Evolutionary conservation across 1,140 invertebrate genomes (phyloP), one percentile per base, ranked within the genome.

Genomic region (Venturia canescens): DNA sequence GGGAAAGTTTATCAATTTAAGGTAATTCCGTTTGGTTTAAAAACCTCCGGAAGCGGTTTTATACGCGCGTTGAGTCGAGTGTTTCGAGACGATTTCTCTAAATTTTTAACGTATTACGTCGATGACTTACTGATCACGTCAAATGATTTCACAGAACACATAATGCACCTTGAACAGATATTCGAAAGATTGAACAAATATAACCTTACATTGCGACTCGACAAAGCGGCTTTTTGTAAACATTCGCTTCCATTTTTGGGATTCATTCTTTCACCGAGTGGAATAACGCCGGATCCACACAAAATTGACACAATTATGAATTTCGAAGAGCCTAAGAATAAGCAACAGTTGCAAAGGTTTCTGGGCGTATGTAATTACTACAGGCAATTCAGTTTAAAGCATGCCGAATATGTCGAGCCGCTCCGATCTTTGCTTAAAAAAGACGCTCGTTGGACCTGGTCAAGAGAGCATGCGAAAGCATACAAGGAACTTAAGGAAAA

Each of bases 91-190:
- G 38, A 71, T n/a, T 81, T 80, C 15, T 15, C 27, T n/a, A 11
- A 80, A 11, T 86, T 85, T 60, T 23, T 75, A 7, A 80, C 77
- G 11, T 75, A 69, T n/a, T 85, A 81, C 63, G 53, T 85, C 23
- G 82, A 87, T 81, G 85, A 87, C 79, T 71, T 86, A 38, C 48
- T 87, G 7, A 76, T 86, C 0, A 34, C 79, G 13, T 86, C 85
- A 4, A 13, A 34, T 1, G 9, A 31, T 6, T 83, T 83, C 50
- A 60, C 81, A 15, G 67, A 82, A 70, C 86, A 87, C 69, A 48
- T 87, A 15, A 9, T 26, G 1, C 83, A 85, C 77, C 31, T 88
- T 2, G 57, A 82, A 15, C 11, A 18, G 38, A 16, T 84, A 69
- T 78, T 84, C 23, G 29, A 80, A 26, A 0, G 63, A 26, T 44